A percentile compares a stretch with the other conserved stretches of the same genome.
These are phyloP conservation scores for Patiria miniata DNA, from an alignment of 35 echinoderm and acorn worm species.

Conservation along the genomic window DNA sequence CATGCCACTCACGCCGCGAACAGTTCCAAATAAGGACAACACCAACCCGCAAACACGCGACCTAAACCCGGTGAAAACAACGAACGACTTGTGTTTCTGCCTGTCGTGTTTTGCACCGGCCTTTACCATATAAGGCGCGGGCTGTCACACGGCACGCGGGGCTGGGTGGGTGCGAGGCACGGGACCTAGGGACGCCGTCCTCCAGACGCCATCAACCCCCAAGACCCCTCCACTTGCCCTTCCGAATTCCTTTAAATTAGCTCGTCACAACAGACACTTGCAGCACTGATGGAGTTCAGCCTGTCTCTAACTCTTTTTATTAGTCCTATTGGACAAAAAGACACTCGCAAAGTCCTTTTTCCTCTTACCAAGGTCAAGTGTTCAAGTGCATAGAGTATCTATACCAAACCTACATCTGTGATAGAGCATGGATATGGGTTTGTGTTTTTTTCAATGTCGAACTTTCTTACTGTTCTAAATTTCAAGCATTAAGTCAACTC, in stretches of 20 bases:
- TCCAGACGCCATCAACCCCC: background rate
- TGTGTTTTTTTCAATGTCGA: too few species aligned
- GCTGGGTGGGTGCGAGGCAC: background rate
- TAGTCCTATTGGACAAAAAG: too few species aligned
- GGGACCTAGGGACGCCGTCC: background rate
- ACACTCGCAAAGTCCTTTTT: too few species aligned
- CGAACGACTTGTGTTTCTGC: background rate
- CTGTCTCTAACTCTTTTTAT: too few species aligned
- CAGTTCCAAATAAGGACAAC: background rate
- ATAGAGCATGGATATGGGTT: too few species aligned
- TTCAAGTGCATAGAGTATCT: too few species aligned
- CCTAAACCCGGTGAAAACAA: background rate
- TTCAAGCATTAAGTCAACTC: too few species aligned
- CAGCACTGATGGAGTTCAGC: background rate
- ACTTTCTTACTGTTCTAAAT: too few species aligned
- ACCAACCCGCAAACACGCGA: constrained; percentile 20
- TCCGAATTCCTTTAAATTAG: constrained; percentile 23
- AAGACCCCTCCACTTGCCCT: background rate
- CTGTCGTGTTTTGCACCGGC: background rate
- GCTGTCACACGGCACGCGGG: constrained; percentile 1
- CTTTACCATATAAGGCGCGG: constrained; percentile 6
- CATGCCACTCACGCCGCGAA: too few species aligned
- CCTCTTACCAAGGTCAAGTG: too few species aligned
- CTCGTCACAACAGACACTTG: constrained; percentile 20
- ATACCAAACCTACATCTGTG: too few species aligned